These are phyloP conservation scores for Patella vulgata DNA, from an alignment of 1,140 invertebrate species.

Conservation along the genomic window DNA sequence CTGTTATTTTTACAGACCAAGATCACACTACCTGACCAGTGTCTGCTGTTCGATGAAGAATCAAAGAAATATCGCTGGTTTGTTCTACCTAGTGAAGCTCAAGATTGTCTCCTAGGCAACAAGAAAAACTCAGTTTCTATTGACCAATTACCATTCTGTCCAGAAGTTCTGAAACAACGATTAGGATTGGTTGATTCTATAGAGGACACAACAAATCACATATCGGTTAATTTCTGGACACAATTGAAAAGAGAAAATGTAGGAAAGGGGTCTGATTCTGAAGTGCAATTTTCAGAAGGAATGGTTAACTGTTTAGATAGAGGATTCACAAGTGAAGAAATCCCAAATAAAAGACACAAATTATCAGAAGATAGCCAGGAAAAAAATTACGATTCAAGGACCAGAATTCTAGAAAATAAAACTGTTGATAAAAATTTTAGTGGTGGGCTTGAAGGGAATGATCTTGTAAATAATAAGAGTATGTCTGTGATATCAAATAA, in stretches of 20 bases:
- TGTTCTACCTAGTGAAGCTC: conserved; percentile 74
- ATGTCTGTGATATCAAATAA: too few relatives aligned
- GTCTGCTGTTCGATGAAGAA: conserved; percentile 75
- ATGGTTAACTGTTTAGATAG: conserved; percentile 16
- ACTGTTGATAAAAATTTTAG: background rate
- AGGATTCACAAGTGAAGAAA: conserved; percentile 8
- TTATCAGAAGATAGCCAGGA: too few relatives aligned
- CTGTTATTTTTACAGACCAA: too few relatives aligned
- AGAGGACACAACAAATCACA: background rate
- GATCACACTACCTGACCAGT: conserved; percentile 78
- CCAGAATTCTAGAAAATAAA: background rate
- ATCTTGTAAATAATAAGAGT: too few relatives aligned
- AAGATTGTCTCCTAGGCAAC: conserved; percentile 46
- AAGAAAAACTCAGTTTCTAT: background rate
- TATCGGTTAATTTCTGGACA: background rate
- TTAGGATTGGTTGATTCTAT: background rate
- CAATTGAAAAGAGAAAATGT: background rate
- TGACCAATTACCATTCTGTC: conserved; percentile 40
- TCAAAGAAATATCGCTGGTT: conserved; percentile 84
- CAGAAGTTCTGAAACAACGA: conserved; percentile 24
- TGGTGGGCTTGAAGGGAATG: background rate
- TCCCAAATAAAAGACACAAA: too few relatives aligned
- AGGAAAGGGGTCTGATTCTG: background rate
- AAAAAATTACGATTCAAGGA: too few relatives aligned
- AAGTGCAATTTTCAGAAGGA: conserved; percentile 10